These are phyloP conservation scores for Turdus rufiventris DNA, from an alignment of 2,113 vertebrate species.

Conservation along the genomic window DNA sequence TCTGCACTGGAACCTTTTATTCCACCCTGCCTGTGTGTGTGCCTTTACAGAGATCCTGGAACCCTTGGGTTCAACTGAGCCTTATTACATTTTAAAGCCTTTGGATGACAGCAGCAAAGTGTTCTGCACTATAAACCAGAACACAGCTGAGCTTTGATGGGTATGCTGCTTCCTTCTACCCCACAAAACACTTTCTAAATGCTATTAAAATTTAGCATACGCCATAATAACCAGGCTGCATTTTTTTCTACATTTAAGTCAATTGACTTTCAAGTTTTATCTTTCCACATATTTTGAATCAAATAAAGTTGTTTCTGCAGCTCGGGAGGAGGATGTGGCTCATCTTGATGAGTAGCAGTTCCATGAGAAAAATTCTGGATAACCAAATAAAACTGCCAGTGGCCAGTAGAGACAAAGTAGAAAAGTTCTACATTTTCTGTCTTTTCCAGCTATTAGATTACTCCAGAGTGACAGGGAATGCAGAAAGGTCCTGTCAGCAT, in stretches of 20 bases:
- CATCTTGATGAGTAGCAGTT: not conserved
- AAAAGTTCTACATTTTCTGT: not conserved
- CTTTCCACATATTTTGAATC: constrained; percentile 50
- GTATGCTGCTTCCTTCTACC: constrained; percentile 73
- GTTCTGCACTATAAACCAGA: constrained; percentile 78
- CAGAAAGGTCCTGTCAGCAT: constrained; percentile 65
- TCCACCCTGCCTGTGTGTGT: not conserved
- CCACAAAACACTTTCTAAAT: constrained; percentile 77
- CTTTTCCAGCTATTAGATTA: not conserved
- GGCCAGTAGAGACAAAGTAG: not conserved
- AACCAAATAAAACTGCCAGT: not conserved
- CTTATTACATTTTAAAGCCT: constrained; percentile 75
- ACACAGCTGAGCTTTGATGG: constrained; percentile 72
- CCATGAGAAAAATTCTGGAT: not conserved
- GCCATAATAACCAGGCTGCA: constrained; percentile 68
- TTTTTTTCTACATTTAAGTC: constrained; percentile 68
- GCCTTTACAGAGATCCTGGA: constrained; percentile 49
- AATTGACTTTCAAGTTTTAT: constrained; percentile 72
- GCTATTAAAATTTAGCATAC: constrained; percentile 79
- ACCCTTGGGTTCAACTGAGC: constrained; percentile 60
- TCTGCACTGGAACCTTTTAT: constrained; percentile 22
- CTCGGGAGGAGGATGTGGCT: not conserved
- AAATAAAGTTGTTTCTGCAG: constrained; percentile 36
- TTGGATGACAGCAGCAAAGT: constrained; percentile 69
- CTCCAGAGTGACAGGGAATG: constrained; percentile 47